Conservation (phyloP, 2,888 invertebrate species). For the Sepiola atlantica region DNA sequence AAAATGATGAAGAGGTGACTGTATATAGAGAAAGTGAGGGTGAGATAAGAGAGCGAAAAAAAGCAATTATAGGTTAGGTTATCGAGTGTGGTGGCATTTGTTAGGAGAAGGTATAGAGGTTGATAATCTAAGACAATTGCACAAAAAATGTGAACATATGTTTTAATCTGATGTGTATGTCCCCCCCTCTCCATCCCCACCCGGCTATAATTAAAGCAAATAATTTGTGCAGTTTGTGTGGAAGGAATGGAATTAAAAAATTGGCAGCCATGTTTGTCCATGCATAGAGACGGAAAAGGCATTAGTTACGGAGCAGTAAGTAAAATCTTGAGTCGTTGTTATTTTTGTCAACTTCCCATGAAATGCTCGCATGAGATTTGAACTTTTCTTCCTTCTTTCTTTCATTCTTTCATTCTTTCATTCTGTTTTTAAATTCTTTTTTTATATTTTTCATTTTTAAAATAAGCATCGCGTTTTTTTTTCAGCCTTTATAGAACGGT, state of each 20-base stretch:
- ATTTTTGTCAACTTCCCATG: slow-evolving; percentile 22
- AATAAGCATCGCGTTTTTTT: background rate
- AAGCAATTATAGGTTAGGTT: background rate
- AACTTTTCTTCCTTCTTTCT: too few species aligned
- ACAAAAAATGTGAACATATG: slow-evolving; percentile 21
- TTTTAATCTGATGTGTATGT: background rate
- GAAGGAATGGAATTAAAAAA: slow-evolving; percentile 32
- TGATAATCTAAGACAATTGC: background rate
- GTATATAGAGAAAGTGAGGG: too few species aligned
- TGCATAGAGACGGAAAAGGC: background rate
- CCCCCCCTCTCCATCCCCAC: background rate
- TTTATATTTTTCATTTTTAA: background rate
- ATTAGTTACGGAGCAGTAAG: slow-evolving; percentile 8
- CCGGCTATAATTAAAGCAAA: background rate
- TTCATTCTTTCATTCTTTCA: too few species aligned
- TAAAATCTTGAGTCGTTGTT: background rate
- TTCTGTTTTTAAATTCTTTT: too few species aligned
- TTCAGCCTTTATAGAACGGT: background rate
- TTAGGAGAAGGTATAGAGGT: background rate
- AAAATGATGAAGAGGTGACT: too few species aligned
- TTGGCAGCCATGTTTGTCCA: slow-evolving; percentile 32
- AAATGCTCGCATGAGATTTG: background rate
- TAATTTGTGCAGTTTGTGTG: slow-evolving; percentile 14
- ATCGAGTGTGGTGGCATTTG: background rate
- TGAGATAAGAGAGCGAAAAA: background rate